phyloP scores from a whole-genome alignment of 2,888 invertebrate genomes.

The Therioaphis trifolii region DNA sequence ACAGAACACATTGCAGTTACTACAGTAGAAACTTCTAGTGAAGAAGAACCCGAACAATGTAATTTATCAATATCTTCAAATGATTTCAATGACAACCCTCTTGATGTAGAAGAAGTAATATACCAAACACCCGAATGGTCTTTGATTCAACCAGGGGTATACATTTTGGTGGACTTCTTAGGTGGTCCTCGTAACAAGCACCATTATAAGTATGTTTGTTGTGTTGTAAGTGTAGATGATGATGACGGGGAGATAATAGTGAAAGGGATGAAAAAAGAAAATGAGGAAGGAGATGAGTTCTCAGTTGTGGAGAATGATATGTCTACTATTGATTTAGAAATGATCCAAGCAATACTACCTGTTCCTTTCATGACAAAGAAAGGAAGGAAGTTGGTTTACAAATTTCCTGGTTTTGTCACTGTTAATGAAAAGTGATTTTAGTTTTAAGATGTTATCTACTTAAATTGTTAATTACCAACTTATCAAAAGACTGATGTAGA shows the following conservation, averaged over 20 bases:
- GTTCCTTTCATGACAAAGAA: not conserved
- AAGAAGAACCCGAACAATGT: conserved; percentile 19
- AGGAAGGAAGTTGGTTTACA: conserved; percentile 5
- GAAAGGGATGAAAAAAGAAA: conserved; percentile 28
- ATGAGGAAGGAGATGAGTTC: conserved; percentile 9
- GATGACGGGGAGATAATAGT: conserved; percentile 29
- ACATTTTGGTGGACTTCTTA: conserved; percentile 26
- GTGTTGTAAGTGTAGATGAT: conserved; percentile 36
- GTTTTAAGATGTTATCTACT: conserved; percentile 3
- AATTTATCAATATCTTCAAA: conserved; percentile 26
- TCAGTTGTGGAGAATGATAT: conserved; percentile 17
- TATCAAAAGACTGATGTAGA: conserved; percentile 40
- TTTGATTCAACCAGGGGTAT: not conserved
- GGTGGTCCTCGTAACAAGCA: conserved; percentile 31
- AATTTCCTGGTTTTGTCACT: conserved; percentile 17
- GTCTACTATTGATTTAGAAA: conserved; percentile 3
- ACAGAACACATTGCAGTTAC: conserved; percentile 3
- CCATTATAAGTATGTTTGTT: conserved; percentile 45
- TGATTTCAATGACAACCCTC: conserved; percentile 1
- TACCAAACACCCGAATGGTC: conserved; percentile 25
- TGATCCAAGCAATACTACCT: conserved; percentile 9
- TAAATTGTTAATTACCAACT: conserved; percentile 11
- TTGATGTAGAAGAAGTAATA: conserved; percentile 38
- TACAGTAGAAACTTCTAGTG: not conserved
- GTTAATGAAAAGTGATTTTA: conserved; percentile 34